Evolutionary conservation across 2,888 invertebrate species (phyloP).

Genomic region (Adela reaumurella): DNA sequence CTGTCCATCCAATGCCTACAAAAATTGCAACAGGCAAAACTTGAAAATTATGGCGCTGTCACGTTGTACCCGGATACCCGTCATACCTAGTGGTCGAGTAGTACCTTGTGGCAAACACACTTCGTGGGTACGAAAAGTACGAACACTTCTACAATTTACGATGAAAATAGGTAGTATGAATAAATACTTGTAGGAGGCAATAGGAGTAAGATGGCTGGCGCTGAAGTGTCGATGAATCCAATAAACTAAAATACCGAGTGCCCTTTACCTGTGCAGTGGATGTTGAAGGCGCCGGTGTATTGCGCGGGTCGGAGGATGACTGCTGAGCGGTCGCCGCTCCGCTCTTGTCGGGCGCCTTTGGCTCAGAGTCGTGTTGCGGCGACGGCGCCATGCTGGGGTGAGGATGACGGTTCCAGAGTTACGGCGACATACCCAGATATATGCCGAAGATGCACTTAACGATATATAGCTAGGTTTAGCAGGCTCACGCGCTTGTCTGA

Average conservation of each 20-base stretch:
- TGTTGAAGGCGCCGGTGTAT: background rate
- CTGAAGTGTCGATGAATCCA: background rate
- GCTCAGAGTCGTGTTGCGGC: constrained; percentile 73
- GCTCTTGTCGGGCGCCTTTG: constrained; percentile 71
- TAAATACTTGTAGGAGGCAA: background rate
- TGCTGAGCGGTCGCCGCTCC: constrained; percentile 17
- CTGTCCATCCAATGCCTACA: no score
- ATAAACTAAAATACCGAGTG: background rate
- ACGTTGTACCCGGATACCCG: no score
- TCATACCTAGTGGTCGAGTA: no score
- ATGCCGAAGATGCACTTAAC: background rate
- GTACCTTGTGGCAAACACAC: no score
- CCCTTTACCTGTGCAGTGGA: background rate
- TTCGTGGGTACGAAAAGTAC: no score
- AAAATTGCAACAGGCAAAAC: no score
- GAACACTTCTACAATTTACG: no score
- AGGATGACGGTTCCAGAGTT: constrained; percentile 1
- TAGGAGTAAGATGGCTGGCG: background rate
- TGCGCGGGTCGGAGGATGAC: background rate
- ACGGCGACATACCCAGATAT: background rate
- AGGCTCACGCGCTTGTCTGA: background rate
- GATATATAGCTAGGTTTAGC: background rate
- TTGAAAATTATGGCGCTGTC: no score
- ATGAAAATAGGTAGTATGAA: no score
- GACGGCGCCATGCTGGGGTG: constrained; percentile 71